phyloP scores from a whole-genome alignment of 2,113 vertebrate species.

The Rafetus swinhoei region DNA sequence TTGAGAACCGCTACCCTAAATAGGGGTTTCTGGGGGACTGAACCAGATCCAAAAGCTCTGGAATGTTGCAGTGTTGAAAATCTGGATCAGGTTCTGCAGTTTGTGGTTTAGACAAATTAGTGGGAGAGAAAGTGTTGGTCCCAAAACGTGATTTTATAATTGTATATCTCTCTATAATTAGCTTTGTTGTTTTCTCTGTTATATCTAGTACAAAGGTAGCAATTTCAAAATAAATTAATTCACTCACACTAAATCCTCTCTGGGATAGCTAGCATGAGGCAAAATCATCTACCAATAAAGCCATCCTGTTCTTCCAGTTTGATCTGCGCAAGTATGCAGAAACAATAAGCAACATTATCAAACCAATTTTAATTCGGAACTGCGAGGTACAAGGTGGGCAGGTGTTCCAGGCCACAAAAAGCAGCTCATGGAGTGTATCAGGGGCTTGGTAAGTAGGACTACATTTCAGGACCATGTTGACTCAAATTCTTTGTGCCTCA shows the following conservation, averaged over 20 bases:
- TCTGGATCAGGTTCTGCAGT: no score
- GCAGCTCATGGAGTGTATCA: not conserved
- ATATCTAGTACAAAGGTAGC: slow-evolving; percentile 48
- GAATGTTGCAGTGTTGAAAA: no score
- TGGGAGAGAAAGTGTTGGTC: not conserved
- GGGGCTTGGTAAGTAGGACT: not conserved
- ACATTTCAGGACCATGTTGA: rapidly evolving
- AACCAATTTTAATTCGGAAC: slow-evolving; percentile 24
- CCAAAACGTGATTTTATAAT: no score
- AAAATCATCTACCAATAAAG: slow-evolving; percentile 40
- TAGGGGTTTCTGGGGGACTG: no score
- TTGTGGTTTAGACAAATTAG: no score
- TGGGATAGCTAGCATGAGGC: slow-evolving; percentile 15
- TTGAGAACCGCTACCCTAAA: no score
- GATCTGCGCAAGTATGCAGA: not conserved
- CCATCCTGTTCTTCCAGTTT: slow-evolving; percentile 16
- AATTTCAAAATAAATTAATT: slow-evolving; percentile 58
- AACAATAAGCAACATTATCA: slow-evolving; percentile 58
- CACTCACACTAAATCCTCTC: slow-evolving; percentile 55
- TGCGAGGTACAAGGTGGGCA: not conserved
- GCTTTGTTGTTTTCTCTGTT: slow-evolving; percentile 51
- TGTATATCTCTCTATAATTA: not conserved
- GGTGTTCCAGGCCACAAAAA: not conserved
- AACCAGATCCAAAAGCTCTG: not conserved
- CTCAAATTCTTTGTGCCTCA: not conserved